Evolutionary conservation across 2,113 vertebrate genomes (phyloP).

Genomic region (Catharus minimus): DNA sequence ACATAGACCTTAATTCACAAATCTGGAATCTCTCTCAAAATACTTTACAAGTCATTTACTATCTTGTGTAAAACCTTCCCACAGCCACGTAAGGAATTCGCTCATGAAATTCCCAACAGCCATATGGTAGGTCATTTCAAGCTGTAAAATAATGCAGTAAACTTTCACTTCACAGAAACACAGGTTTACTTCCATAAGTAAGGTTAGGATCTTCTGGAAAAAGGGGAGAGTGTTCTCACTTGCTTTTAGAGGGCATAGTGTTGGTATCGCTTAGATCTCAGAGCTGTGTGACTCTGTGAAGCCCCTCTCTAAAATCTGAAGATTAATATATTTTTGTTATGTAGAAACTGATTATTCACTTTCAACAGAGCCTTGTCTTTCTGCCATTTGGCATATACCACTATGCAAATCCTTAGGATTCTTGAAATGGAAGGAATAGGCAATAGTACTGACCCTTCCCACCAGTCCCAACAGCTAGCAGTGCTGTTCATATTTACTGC

Average conservation of each 20-base stretch:
- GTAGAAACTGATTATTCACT: not conserved
- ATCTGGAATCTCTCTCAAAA: not conserved
- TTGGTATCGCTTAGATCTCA: not conserved
- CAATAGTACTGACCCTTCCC: not conserved
- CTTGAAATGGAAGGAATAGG: not conserved
- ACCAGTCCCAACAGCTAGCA: accelerated
- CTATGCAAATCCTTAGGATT: not conserved
- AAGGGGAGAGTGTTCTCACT: not conserved
- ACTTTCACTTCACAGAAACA: not conserved
- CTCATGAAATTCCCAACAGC: not conserved
- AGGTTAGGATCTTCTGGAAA: not conserved
- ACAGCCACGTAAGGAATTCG: not conserved
- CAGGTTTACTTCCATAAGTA: not conserved
- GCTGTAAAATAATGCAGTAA: not conserved
- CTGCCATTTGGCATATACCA: not conserved
- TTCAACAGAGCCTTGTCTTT: not conserved
- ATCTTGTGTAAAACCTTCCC: not conserved
- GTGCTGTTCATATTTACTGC: not conserved
- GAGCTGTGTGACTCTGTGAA: not conserved
- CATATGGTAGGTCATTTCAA: not conserved
- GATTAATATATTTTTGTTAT: not conserved
- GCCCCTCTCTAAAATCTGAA: not conserved
- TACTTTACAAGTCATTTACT: not conserved
- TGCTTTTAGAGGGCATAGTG: not conserved
- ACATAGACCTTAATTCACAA: not conserved